Conservation (phyloP, 2,888 invertebrate species). For the Conops quadrifasciatus region DNA sequence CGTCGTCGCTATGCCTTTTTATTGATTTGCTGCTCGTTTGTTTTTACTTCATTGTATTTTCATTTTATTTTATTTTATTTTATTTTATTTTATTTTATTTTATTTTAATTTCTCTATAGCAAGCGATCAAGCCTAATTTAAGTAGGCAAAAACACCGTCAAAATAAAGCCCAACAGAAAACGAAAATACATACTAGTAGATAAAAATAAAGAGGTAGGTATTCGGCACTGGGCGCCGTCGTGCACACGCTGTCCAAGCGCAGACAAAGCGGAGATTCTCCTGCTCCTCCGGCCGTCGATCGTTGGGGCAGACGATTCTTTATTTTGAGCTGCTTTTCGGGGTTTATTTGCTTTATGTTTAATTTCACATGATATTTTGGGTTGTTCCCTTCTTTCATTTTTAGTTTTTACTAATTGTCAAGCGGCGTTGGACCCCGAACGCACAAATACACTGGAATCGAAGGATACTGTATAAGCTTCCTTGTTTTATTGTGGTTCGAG, state of each 20-base stretch:
- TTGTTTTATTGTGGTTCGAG: too few relatives aligned
- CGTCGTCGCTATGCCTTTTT: conserved; percentile 18
- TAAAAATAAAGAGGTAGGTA: too few relatives aligned
- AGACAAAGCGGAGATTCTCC: too few relatives aligned
- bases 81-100: conserved; percentile 14
- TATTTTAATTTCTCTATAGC: not conserved
- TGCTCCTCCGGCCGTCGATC: not conserved
- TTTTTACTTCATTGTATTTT: conserved; percentile 13
- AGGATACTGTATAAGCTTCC: too few relatives aligned
- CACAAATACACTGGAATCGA: too few relatives aligned
- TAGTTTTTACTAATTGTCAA: not conserved
- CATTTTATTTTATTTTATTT: conserved; percentile 6
- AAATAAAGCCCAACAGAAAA: conserved; percentile 37
- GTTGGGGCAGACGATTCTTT: not conserved
- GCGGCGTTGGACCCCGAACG: too few relatives aligned
- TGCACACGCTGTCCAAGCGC: too few relatives aligned
- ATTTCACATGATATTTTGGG: too few relatives aligned
- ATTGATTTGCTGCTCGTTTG: conserved; percentile 15
- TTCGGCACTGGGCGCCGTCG: too few relatives aligned
- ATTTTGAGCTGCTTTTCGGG: too few relatives aligned
- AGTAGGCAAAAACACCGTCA: conserved; percentile 36
- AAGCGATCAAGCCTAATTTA: conserved; percentile 37
- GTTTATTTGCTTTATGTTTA: too few relatives aligned
- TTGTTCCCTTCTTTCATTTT: too few relatives aligned
- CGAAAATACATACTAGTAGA: not conserved